These are phyloP conservation scores for Oscheius sp. DNA, from an alignment of 2,888 invertebrate species.

Conservation along the genomic window DNA sequence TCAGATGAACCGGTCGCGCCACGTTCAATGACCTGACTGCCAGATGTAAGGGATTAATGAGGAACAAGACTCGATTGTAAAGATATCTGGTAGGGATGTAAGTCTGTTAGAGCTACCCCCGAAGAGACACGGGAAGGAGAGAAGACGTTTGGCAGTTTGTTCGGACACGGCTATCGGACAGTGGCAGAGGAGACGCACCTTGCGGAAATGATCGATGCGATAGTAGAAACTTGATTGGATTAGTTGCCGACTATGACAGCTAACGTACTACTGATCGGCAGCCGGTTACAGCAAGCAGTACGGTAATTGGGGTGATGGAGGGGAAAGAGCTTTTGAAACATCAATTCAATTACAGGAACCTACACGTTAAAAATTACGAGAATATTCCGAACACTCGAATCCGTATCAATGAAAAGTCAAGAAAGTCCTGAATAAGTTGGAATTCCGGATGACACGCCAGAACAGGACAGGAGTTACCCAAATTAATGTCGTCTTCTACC, in stretches of 20 bases:
- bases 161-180: conserved; percentile 18
- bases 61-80: background rate
- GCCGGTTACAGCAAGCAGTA: too few relatives aligned
- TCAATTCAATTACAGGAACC: too few relatives aligned
- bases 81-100: background rate
- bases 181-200: background rate
- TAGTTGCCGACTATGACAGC: conserved; percentile 15
- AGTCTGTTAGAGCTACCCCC: background rate
- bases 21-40: conserved; percentile 3
- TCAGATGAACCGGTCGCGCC: conserved; percentile 13
- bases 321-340: too few relatives aligned
- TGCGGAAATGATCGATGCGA: conserved; percentile 17
- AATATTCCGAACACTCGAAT: too few relatives aligned
- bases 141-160: background rate
- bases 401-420: too few relatives aligned
- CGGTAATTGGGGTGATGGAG: too few relatives aligned
- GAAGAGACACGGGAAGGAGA: background rate
- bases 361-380: too few relatives aligned
- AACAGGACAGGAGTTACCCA: too few relatives aligned
- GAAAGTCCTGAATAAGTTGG: too few relatives aligned
- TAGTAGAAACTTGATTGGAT: conserved; percentile 24
- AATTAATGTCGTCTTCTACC: too few relatives aligned
- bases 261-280: too few relatives aligned
- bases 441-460: too few relatives aligned
- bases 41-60: background rate